Evolutionary conservation across 2,113 vertebrate genomes (phyloP), one percentile per base, ranked within the genome.

Genomic region (Megalops atlanticus): DNA sequence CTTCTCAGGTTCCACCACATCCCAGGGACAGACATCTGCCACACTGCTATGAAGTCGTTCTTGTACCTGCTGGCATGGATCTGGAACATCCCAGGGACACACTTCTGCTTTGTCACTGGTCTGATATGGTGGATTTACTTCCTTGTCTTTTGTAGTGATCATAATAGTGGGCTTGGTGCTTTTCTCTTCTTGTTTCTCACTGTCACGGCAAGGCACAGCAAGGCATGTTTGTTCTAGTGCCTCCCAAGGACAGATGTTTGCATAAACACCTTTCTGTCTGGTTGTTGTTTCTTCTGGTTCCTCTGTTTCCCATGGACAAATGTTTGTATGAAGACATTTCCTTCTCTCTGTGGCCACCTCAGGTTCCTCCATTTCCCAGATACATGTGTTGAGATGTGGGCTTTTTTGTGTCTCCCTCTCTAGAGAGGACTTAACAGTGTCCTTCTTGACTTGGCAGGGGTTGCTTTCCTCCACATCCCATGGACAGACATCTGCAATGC

Each of bases 71-170:
- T 86, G 86, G 52, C 74, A 16, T 76, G 82, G 72, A 78, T 80
- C 80, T 40, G 79, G 24, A 64, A 74, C 85, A 2, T 94, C 93
- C 93, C 91, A 92, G 58, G 92, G 90, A 85, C 89, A 94, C n/a
- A 91, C 76, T 64, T 94, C 92, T 72, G 85, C 71, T 24, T 88
- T 86, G 43, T 45, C 58, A 70, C 16, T 45, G 31, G 7, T 35
- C 64, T 70, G 38, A 36, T 39, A 10, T 70, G 16, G 15, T 31
- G 8, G 52, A 16, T 78, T 43, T 78, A 68, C 54, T 27, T 39
- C 11, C 21, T 39, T 24, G 36, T 15, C 36, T 77, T 10, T 54
- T 45, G 40, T 47, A 49, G 75, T 33, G 35, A 14, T 35, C 33
- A 45, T 52, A 24, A 68, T 7, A 6, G 36, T 16, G 39, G 36